Base-by-base conservation (phyloP, 2,113 vertebrate genomes). In the Sinosuthora webbiana region DNA sequence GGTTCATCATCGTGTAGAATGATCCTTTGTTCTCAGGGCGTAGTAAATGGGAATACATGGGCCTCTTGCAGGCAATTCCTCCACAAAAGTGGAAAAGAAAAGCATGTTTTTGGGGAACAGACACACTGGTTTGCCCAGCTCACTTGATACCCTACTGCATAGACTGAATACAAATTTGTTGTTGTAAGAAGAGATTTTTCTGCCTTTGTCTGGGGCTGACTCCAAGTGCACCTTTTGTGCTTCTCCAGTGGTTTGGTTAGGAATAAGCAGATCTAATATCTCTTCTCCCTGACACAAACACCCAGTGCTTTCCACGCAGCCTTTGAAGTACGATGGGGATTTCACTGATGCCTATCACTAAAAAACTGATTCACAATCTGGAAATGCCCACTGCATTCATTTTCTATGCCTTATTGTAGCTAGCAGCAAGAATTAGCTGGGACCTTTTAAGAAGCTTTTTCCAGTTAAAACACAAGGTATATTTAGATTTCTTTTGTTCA, bases 281-380 rank as follows among this genome's bases (percentile, higher is more conserved):
- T 91, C 1, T 73, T 93, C 41, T 84, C n/a, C 49, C 70, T 53
- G n/a, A 47, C 35, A 91, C 20, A 68, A 90, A 83, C 55, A 68
- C 37, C 24, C 55, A 8, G 18, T 45, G 75, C 37, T 86, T 94
- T 94, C 63, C 45, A 27, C 2, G 7, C 27, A 77, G 28, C 27
- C 80, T 94, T 95, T 94, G 89, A 97, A 96, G 64, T 92, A 39
- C 8, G 7, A n/a, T 55, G 52, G 39, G 75, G 64, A 67, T 89
- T 94, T 96, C 91, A 78, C 76, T 91, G 94, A 93, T 90, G 33
- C 31, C 37, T 91, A 80, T 91, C 82, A 65, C 31, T 81, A 45
- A 89, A 92, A 83, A 83, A 68, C 39, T 63, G 55, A 59, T 80
- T 85, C 63, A 53, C 70, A 70, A 59, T 77, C 67, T 95, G 84